Evolutionary conservation across 2,113 vertebrate genomes (phyloP).

Genomic region (Siphamia tubifer): DNA sequence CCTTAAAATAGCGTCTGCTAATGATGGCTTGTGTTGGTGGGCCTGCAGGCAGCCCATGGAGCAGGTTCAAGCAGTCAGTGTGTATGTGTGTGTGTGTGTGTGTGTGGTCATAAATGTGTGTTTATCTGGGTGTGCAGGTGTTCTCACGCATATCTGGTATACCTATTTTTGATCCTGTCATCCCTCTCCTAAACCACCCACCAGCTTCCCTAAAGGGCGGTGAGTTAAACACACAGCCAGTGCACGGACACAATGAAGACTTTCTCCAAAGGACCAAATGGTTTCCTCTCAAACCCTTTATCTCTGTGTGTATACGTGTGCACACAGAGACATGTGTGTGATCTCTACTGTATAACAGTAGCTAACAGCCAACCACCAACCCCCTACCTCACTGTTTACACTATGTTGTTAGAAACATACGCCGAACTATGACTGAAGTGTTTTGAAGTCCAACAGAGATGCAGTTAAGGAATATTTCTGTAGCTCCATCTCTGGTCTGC

Average conservation of each 20-base stretch:
- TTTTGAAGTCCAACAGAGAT: conserved; percentile 51
- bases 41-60: conserved; percentile 56
- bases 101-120: conserved; percentile 9
- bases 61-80: conserved; percentile 23
- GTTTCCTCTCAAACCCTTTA: conserved; percentile 45
- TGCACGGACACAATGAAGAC: conserved; percentile 2
- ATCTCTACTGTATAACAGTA: conserved; percentile 25
- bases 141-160: conserved; percentile 7
- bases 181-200: conserved; percentile 51
- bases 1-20: conserved; percentile 50
- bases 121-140: conserved; percentile 47
- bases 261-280: conserved; percentile 38
- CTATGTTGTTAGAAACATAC: conserved; percentile 32
- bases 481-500: conserved; percentile 1
- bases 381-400: conserved; percentile 16
- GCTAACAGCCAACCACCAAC: conserved; percentile 24
- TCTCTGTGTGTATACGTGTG: conserved; percentile 14
- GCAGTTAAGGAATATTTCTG: conserved; percentile 24
- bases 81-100: background rate
- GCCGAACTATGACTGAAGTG: conserved; percentile 19
- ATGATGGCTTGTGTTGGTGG: conserved; percentile 53
- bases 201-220: conserved; percentile 31
- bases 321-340: background rate
- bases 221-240: conserved; percentile 43
- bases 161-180: conserved; percentile 59